Evolutionary conservation across 37 sponge, comb jelly and placozoan genomes (phyloP).

Genomic region (Halichondria panicea): DNA sequence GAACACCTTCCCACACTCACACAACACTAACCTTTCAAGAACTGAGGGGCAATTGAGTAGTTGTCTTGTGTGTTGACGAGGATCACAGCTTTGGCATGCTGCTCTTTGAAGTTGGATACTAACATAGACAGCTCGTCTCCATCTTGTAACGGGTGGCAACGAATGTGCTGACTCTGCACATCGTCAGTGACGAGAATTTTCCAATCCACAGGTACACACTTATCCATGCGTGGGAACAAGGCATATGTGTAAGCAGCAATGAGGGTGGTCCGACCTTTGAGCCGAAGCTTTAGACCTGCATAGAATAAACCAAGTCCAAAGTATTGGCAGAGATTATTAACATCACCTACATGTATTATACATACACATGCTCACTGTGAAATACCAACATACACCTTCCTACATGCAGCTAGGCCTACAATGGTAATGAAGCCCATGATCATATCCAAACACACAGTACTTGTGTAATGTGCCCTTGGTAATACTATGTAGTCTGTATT

Average conservation of each 20-base stretch:
- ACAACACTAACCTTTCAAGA: too few species aligned
- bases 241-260: constrained; percentile 36
- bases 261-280: neutral
- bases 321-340: too few species aligned
- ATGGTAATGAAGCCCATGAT: too few species aligned
- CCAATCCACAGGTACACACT: constrained; percentile 29
- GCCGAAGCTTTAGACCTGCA: constrained; percentile 45
- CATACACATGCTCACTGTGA: too few species aligned
- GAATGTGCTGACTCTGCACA: constrained; percentile 33
- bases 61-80: constrained; percentile 48
- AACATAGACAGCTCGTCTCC: constrained; percentile 24
- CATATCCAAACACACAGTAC: too few species aligned
- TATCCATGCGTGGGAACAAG: constrained; percentile 22
- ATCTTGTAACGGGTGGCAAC: constrained; percentile 28
- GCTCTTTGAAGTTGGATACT: neutral
- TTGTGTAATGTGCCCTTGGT: too few species aligned
- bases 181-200: constrained; percentile 29
- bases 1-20: too few species aligned
- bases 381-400: too few species aligned
- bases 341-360: too few species aligned
- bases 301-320: too few species aligned
- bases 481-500: too few species aligned
- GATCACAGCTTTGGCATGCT: constrained; percentile 33
- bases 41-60: constrained; percentile 7
- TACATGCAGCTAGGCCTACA: too few species aligned